Conservation (phyloP, 1,140 invertebrate genomes). For the Cecropterus lyciades region DNA sequence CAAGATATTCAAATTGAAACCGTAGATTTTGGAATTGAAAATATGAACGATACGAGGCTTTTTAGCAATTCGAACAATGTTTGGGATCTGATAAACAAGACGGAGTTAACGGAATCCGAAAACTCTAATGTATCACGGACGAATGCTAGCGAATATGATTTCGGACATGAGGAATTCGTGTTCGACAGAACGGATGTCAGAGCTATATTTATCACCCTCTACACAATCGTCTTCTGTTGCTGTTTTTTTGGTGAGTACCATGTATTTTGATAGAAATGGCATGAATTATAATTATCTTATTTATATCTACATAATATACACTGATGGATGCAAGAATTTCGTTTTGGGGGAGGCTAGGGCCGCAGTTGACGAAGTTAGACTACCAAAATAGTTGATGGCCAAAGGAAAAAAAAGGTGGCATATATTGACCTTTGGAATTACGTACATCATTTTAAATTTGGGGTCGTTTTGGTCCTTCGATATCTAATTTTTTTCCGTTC, state of each 20-base stretch:
- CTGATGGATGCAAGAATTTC: too few relatives aligned
- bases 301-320: too few relatives aligned
- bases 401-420: too few relatives aligned
- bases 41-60: constrained; percentile 58
- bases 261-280: constrained; percentile 2
- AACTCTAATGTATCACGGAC: constrained; percentile 50
- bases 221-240: constrained; percentile 87
- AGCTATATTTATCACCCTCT: constrained; percentile 87
- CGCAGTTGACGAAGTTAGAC: too few relatives aligned
- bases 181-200: constrained; percentile 87
- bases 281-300: too few relatives aligned
- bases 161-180: constrained; percentile 85
- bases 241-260: constrained; percentile 88
- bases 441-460: too few relatives aligned
- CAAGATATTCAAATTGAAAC: constrained; percentile 32
- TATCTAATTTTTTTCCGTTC: too few relatives aligned
- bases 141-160: constrained; percentile 54
- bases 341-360: too few relatives aligned
- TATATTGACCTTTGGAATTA: too few relatives aligned
- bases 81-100: constrained; percentile 49
- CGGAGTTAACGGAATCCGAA: constrained; percentile 38
- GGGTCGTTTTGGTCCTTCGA: too few relatives aligned
- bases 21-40: constrained; percentile 39
- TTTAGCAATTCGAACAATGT: constrained; percentile 52
- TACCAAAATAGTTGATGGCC: too few relatives aligned